Evolutionary conservation across 2,888 invertebrate species (phyloP).

Genomic region (Yponomeuta evonymella): DNA sequence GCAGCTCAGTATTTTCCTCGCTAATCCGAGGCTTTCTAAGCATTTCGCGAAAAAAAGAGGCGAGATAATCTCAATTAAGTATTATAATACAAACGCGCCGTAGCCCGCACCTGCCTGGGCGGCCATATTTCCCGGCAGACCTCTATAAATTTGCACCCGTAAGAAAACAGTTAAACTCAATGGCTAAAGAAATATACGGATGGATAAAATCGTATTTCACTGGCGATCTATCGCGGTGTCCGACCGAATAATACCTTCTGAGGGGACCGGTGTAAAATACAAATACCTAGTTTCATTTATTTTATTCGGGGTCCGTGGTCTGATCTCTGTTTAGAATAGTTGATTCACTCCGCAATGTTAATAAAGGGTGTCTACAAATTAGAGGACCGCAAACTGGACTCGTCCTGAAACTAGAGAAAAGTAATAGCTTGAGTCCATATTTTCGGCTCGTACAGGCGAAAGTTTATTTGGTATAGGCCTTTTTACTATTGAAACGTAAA

Average conservation of each 20-base stretch:
- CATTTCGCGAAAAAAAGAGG: neutral
- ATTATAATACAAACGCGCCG: conserved; percentile 12
- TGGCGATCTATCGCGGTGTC: conserved; percentile 9
- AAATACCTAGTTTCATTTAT: conserved; percentile 1
- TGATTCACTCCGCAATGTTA: too few species aligned
- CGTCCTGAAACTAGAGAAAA: too few species aligned
- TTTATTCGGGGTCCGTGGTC: neutral
- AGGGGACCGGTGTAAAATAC: neutral
- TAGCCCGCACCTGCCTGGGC: conserved; percentile 11
- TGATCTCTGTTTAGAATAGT: neutral
- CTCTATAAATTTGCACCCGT: conserved; percentile 53
- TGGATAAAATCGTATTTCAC: conserved; percentile 48
- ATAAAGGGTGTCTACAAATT: too few species aligned
- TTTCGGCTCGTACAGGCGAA: too few species aligned
- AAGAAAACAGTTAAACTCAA: conserved; percentile 72
- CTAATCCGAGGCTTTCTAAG: neutral
- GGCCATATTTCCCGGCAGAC: conserved; percentile 20
- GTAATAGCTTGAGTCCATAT: too few species aligned
- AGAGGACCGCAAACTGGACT: too few species aligned
- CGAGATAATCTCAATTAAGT: conserved; percentile 10
- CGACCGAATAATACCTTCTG: conserved; percentile 5
- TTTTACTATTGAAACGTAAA: too few species aligned
- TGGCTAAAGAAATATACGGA: conserved; percentile 57
- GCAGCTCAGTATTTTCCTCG: too few species aligned
- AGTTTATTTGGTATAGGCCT: too few species aligned